phyloP scores from a whole-genome alignment of 2,113 vertebrate genomes.

The Columba livia region DNA sequence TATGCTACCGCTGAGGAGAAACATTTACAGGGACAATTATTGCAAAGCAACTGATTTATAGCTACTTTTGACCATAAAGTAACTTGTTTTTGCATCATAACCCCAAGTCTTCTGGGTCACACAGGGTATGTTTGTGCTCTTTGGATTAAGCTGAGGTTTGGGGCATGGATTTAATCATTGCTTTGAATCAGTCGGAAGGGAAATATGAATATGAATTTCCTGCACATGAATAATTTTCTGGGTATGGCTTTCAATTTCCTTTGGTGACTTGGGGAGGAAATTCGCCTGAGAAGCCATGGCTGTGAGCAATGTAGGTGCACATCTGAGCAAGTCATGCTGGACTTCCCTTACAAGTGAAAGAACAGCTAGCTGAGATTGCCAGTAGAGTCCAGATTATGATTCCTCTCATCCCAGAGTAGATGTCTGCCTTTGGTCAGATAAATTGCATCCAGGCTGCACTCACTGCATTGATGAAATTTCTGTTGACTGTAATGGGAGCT shows the following conservation, averaged over 20 bases:
- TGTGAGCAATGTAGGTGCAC: background rate
- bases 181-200: background rate
- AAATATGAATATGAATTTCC: background rate
- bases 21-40: background rate
- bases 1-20: background rate
- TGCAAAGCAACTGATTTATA: background rate
- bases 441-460: background rate
- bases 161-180: background rate
- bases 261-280: background rate
- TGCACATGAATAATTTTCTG: background rate
- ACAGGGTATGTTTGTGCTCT: background rate
- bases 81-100: background rate
- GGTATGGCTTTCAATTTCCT: background rate
- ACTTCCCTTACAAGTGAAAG: background rate
- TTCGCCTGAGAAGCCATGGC: background rate
- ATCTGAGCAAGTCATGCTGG: background rate
- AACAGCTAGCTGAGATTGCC: background rate
- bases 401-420: background rate
- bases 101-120: background rate
- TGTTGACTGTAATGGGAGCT: accelerated
- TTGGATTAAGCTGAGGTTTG: background rate
- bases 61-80: background rate
- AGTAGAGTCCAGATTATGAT: background rate
- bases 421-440: background rate
- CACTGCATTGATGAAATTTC: background rate